Base-by-base conservation (phyloP, 1,140 invertebrate genomes). In the Diploscapter pachys region DNA sequence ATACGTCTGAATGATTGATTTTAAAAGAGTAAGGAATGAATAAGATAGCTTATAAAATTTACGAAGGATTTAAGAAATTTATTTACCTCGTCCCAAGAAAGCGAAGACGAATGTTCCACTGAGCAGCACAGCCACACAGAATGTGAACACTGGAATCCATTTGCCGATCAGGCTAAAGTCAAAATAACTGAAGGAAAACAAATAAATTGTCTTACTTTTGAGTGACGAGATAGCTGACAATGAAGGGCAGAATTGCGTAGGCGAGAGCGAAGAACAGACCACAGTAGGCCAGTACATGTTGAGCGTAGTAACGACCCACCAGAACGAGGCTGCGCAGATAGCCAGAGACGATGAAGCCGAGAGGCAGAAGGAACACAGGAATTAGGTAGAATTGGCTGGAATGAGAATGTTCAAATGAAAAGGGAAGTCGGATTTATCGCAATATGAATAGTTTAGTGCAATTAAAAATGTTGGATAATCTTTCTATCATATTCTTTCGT, bases 1-100 rank as follows among this genome's bases (percentile, higher is more conserved):
- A 31, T 31, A 31, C 31, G 31, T 31, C 2, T 31, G 31, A 31
- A 11, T 59, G 57, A 0, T 59, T 2, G 9, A 59, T 11, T 31
- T 31, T 11, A 31, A 59, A 59, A 1, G 63, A 50, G 2, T 8
- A 64, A 8, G 63, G 57, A 13, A 59, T 64, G 63, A 64, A 50
- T 50, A 9, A 6, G 6, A 55, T 8, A 4, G 6, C 31, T 11
- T 13, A 8, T 67, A 50, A 5, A 11, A 53, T 5, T 52, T 5
- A 1, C 49, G 9, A 67, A 5, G 5, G 49, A 5, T 1, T 5
- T 13, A 53, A 53, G 4, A 52, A 31, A 31, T 67, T 8, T 57
- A 70, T 8, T 5, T 52, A 70, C 73, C 73, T 74, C 76, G 63
- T 62, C 76, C 76, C 49, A 78, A 78, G n/a, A 76, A 55, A 50